A percentile compares a stretch with the other conserved stretches of the same genome.
Conservation (phyloP, 2,888 invertebrate genomes). For the Prosopocoilus inquinatus region DNA sequence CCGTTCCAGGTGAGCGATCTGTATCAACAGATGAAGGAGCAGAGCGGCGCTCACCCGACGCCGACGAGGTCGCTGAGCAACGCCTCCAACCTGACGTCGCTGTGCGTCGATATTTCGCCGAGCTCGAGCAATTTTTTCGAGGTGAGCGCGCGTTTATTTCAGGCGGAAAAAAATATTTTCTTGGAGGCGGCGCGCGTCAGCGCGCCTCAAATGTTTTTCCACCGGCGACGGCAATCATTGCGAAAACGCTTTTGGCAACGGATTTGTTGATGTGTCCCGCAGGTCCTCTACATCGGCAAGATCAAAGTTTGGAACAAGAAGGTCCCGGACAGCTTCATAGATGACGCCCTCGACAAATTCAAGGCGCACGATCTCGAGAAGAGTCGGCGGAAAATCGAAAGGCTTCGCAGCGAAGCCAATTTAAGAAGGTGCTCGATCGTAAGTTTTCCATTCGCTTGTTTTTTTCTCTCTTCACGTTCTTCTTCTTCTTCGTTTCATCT, state of each 20-base stretch:
- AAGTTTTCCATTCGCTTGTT: constrained; percentile 19
- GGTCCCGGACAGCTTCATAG: constrained; percentile 84
- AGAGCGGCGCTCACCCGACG: constrained; percentile 44
- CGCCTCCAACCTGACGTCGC: constrained; percentile 65
- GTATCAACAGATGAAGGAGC: constrained; percentile 71
- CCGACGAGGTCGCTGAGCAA: constrained; percentile 51
- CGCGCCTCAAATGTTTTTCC: too few relatives aligned
- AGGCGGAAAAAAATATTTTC: too few relatives aligned
- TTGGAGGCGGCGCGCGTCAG: too few relatives aligned
- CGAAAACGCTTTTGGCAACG: too few relatives aligned
- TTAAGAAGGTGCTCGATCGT: constrained; percentile 48
- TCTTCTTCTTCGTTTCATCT: background rate
- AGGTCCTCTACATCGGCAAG: constrained; percentile 90
- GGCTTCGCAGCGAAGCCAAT: constrained; percentile 43
- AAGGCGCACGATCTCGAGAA: constrained; percentile 76
- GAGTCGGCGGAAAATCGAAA: constrained; percentile 39
- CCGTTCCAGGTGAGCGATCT: constrained; percentile 67
- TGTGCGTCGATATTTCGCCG: constrained; percentile 77
- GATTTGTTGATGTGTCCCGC: constrained; percentile 28
- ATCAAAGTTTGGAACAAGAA: constrained; percentile 85
- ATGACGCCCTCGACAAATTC: constrained; percentile 85
- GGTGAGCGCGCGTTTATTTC: constrained; percentile 27
- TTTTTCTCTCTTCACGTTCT: background rate
- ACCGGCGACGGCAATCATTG: too few relatives aligned
- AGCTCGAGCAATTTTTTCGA: constrained; percentile 89